Base-by-base conservation (phyloP, 2,888 invertebrate genomes). In the Pediacus dermestoides region DNA sequence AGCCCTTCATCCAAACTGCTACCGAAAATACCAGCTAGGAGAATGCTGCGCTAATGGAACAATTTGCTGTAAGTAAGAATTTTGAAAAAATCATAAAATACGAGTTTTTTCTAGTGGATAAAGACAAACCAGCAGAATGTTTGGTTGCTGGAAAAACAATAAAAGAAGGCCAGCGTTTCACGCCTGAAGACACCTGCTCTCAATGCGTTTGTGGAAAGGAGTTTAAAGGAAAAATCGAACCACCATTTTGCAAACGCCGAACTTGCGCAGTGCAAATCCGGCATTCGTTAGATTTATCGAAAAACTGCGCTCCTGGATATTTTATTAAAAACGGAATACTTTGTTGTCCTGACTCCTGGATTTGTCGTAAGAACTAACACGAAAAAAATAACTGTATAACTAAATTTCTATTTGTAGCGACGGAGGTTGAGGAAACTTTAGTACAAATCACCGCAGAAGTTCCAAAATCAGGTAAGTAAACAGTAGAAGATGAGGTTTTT, bases 151-250 rank as follows among this genome's bases (percentile, higher is more conserved):
- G 9, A 3, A 23, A 3, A 23, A 23, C 4, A n/a, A 9, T 9
- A n/a, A 23, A 28, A 6, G 46, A 50, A 25, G 49, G 49, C 3
- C 23, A 39, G 12, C 40, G 30, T 13, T 48, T 52, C 22, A 37
- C 30, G 15, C 42, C 47, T 3, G 28, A 32, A n/a, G 25, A 46
- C 4, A 41, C 41, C 14, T 52, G 52, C 30, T 12, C 33, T 9
- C 25, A 34, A 25, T 52, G 52, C 13, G 38, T 50, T 23, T 52
- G 52, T 16, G 7, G 27, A 13, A 37, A 44, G 23, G 42, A 38
- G 6, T 52, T 41, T 27, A 34, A 44, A 9, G 46, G 44, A 13
- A 39, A 39, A 28, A 30, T 45, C 2, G 45, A 39, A 16, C 23
- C 23, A 9, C 42, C 46, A 31, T 30, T 11, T 21, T 44, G 44